Base-by-base conservation (phyloP, 2,797 vertebrate species). In the Epinephelus coioides region DNA sequence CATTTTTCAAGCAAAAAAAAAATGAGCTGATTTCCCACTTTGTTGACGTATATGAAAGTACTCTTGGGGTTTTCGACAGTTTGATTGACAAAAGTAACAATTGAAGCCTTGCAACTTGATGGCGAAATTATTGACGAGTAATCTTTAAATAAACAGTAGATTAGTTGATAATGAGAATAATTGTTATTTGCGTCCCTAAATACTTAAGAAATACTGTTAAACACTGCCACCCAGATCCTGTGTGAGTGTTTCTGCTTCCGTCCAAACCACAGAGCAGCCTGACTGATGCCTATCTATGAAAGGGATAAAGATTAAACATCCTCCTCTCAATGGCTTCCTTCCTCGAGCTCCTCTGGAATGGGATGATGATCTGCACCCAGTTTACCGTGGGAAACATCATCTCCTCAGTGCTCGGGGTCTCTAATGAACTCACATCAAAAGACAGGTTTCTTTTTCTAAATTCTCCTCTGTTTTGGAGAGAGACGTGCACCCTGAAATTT, bases 281-380 rank as follows among this genome's bases (percentile, higher is more conserved):
- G 21, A 71, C 86, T 4, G 94, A 95, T 94, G 88, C 71, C 87
- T 91, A 95, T 95, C 93, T 86, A 83, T 72, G 71, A 30, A 60
- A 4, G 54, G 78, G 84, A 79, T 59, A 78, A 68, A 69, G 67
- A 76, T 89, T 85, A 94, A 92, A 94, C 91, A 89, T 94, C 92
- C 87, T 86, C 74, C 30, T 81, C 90, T 79, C 76, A 61, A 89
- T 83, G 62, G 85, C 80, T 94, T 93, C 94, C 94, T 95, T 94
- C 92, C 93, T 93, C 72, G 65, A 27, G 80, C 78, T 73, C 59
- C 69, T 86, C 76, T 21, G 81, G 79, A 70, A 49, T 27, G 34
- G 23, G 25, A 49, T 2, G 51, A 3, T n/a, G 68, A 78, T 78
- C 73, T 71, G 69, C 40, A 1, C 30, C 64, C 59, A 30, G 17